Conservation (phyloP, 2,888 invertebrate genomes). For the Diplazon laetatorius region DNA sequence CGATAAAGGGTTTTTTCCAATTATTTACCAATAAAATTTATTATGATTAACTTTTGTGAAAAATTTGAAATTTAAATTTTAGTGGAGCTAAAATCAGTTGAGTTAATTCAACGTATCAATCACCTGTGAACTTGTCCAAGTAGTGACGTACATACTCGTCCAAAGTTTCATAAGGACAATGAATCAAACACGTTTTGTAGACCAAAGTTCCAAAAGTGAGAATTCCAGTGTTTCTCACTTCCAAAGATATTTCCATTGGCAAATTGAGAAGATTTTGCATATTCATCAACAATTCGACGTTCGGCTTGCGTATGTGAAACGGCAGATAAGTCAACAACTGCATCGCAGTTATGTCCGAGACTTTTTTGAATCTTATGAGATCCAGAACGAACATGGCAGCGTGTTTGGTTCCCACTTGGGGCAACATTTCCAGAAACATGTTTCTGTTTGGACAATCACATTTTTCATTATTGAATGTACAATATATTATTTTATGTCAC, state of each 20-base stretch:
- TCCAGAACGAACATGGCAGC: conserved; percentile 87
- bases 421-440: conserved; percentile 88
- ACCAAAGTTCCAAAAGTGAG: conserved; percentile 88
- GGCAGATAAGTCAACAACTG: conserved; percentile 88
- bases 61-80: neutral
- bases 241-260: conserved; percentile 80
- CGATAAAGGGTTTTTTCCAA: neutral
- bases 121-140: conserved; percentile 88
- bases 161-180: conserved; percentile 86
- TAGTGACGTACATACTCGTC: conserved; percentile 89
- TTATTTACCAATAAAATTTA: neutral
- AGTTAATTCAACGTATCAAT: conserved; percentile 63
- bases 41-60: neutral
- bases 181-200: conserved; percentile 84
- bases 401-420: conserved; percentile 87
- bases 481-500: too few species aligned
- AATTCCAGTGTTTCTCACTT: conserved; percentile 87
- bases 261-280: conserved; percentile 84
- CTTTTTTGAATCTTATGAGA: conserved; percentile 85
- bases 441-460: too few species aligned
- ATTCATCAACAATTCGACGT: conserved; percentile 84
- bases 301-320: conserved; percentile 87
- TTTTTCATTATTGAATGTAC: too few species aligned
- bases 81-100: too few species aligned
- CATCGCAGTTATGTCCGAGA: conserved; percentile 87